Percentiles rank a stretch among this genome's conserved stretches.
Evolutionary conservation across 2,888 invertebrate genomes (phyloP).

Genomic region (Tiphia femorata): DNA sequence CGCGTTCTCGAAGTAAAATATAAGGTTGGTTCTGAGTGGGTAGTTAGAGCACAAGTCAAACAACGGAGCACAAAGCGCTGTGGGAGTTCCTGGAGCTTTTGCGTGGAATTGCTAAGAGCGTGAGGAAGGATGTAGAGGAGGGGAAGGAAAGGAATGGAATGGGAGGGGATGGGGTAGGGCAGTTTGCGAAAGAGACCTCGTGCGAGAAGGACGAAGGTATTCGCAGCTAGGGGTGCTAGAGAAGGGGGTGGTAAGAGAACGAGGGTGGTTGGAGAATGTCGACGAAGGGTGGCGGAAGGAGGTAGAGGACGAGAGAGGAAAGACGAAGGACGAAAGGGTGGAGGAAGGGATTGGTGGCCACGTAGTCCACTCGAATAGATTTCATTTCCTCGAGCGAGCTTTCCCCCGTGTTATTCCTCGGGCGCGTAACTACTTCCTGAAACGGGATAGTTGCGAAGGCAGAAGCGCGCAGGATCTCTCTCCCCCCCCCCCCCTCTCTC

Average conservation of each 20-base stretch:
- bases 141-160: not conserved
- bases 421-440: constrained; percentile 24
- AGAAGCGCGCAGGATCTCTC: constrained; percentile 12
- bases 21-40: constrained; percentile 47
- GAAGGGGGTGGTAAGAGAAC: too few species aligned
- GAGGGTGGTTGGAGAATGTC: too few species aligned
- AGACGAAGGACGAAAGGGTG: not conserved
- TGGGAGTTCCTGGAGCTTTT: constrained; percentile 28
- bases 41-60: constrained; percentile 56
- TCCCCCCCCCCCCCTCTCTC: too few species aligned
- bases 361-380: constrained; percentile 46
- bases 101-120: constrained; percentile 19
- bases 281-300: too few species aligned
- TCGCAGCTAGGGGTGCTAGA: too few species aligned
- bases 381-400: constrained; percentile 45
- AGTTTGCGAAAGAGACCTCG: too few species aligned
- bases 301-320: not conserved
- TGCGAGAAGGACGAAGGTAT: too few species aligned
- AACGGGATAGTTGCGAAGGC: constrained; percentile 16
- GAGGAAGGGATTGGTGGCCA: constrained; percentile 9
- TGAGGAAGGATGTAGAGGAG: not conserved
- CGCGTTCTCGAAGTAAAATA: constrained; percentile 50
- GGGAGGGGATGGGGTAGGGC: not conserved
- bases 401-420: constrained; percentile 42
- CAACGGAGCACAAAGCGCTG: constrained; percentile 42